Evolutionary conservation across 2,113 vertebrate genomes (phyloP).

Genomic region (Lophotis ruficrista): DNA sequence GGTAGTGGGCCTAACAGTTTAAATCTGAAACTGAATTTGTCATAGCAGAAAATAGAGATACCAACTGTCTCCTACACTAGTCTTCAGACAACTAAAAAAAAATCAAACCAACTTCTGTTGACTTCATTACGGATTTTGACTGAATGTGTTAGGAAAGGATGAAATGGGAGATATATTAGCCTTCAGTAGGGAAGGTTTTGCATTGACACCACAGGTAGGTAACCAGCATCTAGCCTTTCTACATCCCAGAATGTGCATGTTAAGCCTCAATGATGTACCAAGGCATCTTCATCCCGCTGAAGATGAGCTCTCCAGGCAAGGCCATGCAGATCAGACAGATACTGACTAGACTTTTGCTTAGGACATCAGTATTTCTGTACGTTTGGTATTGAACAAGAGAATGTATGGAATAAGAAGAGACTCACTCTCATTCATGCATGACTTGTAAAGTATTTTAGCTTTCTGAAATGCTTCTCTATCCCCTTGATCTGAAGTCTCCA

Average conservation of each 20-base stretch:
- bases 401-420: not conserved
- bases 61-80: not conserved
- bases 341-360: not conserved
- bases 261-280: not conserved
- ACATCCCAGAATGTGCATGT: not conserved
- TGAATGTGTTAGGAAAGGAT: not conserved
- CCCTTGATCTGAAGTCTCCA: slow-evolving; percentile 79
- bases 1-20: not conserved
- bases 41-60: not conserved
- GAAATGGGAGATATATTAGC: not conserved
- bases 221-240: not conserved
- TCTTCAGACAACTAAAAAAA: not conserved
- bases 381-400: not conserved
- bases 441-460: slow-evolving; percentile 91
- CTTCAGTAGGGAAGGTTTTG: not conserved
- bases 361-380: not conserved
- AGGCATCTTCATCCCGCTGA: not conserved
- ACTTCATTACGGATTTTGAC: not conserved
- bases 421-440: slow-evolving; percentile 97
- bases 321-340: not conserved
- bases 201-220: not conserved
- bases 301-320: not conserved
- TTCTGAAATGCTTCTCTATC: slow-evolving; percentile 91
- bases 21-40: not conserved
- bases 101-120: not conserved